phyloP scores from a whole-genome alignment of 2,113 vertebrate genomes.

The Pelecanus crispus region DNA sequence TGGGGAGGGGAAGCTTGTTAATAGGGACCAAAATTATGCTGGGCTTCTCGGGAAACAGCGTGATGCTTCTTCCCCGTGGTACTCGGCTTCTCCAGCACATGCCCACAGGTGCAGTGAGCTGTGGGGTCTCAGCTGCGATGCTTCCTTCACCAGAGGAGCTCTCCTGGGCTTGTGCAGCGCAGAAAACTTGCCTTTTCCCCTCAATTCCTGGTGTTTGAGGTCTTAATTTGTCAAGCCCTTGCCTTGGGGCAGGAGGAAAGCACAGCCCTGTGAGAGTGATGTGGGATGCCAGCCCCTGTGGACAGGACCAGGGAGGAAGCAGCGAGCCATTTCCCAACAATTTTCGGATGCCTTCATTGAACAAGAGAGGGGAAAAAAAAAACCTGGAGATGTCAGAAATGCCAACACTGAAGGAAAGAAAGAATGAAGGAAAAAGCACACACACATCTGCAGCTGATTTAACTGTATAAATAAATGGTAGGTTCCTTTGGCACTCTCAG shows the following conservation, averaged over 20 bases:
- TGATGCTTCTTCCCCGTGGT: not conserved
- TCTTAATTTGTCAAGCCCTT: not conserved
- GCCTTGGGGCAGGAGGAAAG: not conserved
- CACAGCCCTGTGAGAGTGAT: not conserved
- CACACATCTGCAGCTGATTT: constrained; percentile 39
- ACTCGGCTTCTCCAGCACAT: accelerated
- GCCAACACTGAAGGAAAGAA: not conserved
- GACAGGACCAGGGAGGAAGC: not conserved
- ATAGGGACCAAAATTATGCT: not conserved
- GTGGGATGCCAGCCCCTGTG: not conserved
- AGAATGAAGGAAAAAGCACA: not conserved
- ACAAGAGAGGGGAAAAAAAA: not conserved
- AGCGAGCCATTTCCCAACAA: accelerated
- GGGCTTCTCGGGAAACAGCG: not conserved
- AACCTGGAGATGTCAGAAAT: not conserved
- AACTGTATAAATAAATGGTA: constrained; percentile 35
- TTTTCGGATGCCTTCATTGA: not conserved
- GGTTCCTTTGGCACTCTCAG: constrained; percentile 34
- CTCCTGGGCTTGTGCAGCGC: accelerated
- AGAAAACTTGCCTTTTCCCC: not conserved
- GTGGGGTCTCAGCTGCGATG: not conserved
- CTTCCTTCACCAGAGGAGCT: not conserved
- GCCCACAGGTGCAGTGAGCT: not conserved
- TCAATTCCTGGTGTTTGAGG: not conserved
- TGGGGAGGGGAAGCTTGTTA: not conserved